phyloP scores from a whole-genome alignment of 2,888 invertebrate genomes.

The Hedya salicella region DNA sequence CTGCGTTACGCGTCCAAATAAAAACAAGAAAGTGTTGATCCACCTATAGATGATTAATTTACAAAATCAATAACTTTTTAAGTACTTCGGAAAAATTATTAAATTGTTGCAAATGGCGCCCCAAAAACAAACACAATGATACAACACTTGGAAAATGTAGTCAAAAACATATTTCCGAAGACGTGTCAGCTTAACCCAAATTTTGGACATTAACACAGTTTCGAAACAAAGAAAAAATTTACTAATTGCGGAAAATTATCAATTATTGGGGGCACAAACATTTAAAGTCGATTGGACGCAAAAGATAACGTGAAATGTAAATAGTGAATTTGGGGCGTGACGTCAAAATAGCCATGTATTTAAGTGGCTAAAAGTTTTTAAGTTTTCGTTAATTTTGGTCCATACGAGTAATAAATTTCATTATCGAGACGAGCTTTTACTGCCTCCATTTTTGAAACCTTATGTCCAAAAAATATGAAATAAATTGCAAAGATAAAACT shows the following conservation, averaged over 20 bases:
- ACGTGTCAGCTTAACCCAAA: conserved; percentile 63
- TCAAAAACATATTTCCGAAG: conserved; percentile 6
- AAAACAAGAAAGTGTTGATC: no score
- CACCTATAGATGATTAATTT: no score
- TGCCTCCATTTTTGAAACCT: no score
- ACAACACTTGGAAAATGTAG: neutral
- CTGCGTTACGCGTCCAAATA: no score
- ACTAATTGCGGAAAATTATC: conserved; percentile 64
- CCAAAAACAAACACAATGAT: conserved; percentile 12
- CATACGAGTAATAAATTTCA: no score
- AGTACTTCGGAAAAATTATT: neutral
- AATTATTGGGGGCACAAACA: conserved; percentile 70
- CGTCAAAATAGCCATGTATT: conserved; percentile 21
- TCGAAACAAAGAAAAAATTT: conserved; percentile 66
- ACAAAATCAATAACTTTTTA: neutral
- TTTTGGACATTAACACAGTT: conserved; percentile 71
- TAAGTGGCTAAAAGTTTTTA: neutral
- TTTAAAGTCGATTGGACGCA: conserved; percentile 72
- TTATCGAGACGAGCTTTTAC: no score
- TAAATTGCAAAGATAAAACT: no score
- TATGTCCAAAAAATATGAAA: no score
- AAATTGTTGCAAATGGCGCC: neutral
- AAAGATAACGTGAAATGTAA: conserved; percentile 58
- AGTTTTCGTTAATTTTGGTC: neutral
- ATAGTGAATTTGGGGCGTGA: conserved; percentile 44